phyloP scores from a whole-genome alignment of 1,140 invertebrate genomes.

The Myzus persicae region DNA sequence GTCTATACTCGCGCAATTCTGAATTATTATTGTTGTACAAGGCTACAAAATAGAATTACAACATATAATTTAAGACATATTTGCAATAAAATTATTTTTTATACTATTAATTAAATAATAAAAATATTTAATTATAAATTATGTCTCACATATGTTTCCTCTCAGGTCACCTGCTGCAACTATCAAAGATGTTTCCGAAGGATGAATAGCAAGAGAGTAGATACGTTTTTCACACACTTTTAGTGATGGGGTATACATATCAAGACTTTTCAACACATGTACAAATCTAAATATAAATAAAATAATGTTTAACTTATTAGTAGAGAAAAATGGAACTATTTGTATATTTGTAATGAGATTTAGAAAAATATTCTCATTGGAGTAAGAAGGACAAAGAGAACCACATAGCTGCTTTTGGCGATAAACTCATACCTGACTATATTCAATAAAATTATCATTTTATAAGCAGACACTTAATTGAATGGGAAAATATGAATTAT shows the following conservation, averaged over 20 bases:
- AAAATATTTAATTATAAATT: background rate
- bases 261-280: slow-evolving; percentile 42
- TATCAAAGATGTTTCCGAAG: slow-evolving; percentile 60
- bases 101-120: background rate
- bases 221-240: slow-evolving; percentile 60
- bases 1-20: slow-evolving; percentile 54
- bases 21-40: slow-evolving; percentile 59
- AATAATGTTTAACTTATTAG: background rate
- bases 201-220: slow-evolving; percentile 61
- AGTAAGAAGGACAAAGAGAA: background rate
- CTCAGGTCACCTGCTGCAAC: slow-evolving; percentile 59
- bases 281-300: slow-evolving; percentile 47
- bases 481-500: background rate
- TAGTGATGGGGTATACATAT: background rate
- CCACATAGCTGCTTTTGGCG: too few species aligned
- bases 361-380: too few species aligned
- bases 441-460: too few species aligned
- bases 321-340: background rate
- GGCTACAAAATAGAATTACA: slow-evolving; percentile 51
- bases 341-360: background rate
- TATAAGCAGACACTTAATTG: too few species aligned
- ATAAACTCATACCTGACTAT: too few species aligned
- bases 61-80: background rate
- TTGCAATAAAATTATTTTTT: background rate
- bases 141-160: slow-evolving; percentile 60